Conservation (phyloP, 2,797 vertebrate species). For the Xiphorhynchus erythropygius region DNA sequence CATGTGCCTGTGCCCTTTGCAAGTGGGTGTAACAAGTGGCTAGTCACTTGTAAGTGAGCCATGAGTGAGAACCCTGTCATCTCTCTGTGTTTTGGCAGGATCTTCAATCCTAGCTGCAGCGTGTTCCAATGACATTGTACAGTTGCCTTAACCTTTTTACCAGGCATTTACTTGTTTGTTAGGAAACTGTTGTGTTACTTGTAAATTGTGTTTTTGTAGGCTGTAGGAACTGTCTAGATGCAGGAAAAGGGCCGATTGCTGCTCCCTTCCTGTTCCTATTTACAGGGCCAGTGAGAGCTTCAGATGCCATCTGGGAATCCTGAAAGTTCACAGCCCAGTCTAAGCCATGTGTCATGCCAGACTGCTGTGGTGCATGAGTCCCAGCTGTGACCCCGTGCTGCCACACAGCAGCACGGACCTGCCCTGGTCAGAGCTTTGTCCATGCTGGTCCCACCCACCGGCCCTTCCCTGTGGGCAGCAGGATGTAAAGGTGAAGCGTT, state of each 20-base stretch:
- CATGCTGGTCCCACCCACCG: neutral
- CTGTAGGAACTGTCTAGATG: neutral
- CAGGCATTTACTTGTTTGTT: neutral
- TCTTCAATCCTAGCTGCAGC: neutral
- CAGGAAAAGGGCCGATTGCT: fast-evolving
- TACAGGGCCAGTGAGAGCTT: too few relatives aligned
- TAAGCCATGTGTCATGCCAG: fast-evolving
- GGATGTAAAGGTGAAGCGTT: neutral
- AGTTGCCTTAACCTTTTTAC: neutral
- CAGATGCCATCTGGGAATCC: neutral
- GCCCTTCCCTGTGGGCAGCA: neutral
- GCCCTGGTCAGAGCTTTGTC: neutral
- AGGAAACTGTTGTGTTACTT: neutral
- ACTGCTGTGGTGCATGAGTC: fast-evolving
- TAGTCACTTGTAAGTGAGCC: too few relatives aligned
- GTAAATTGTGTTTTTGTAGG: neutral
- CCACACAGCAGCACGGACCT: fast-evolving
- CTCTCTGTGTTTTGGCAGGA: fast-evolving
- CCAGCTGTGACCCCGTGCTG: fast-evolving
- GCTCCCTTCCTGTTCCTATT: neutral
- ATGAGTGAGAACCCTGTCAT: neutral
- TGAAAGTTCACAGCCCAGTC: fast-evolving
- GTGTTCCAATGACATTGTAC: fast-evolving
- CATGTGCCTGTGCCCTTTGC: fast-evolving
- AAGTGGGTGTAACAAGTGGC: neutral